A percentile compares a stretch with the other conserved stretches of the same genome.
phyloP scores from a whole-genome alignment of 1,140 invertebrate species.

The Acromyrmex heyeri region DNA sequence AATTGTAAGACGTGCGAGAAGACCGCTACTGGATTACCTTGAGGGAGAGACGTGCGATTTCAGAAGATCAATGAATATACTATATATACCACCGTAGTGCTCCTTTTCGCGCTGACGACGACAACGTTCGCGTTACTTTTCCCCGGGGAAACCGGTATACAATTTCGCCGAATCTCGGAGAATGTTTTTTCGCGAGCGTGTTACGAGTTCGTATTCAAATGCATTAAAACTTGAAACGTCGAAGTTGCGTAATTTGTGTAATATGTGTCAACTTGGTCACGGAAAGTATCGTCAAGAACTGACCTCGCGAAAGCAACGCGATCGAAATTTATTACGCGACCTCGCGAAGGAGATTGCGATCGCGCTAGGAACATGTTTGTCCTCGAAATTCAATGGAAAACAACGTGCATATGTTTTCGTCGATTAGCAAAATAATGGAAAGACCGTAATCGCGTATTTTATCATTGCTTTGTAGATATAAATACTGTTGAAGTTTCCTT shows the following conservation, averaged over 20 bases:
- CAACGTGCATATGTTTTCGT: not conserved
- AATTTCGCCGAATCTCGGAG: constrained; percentile 8
- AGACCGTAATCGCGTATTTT: not conserved
- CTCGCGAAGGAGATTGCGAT: constrained; percentile 22
- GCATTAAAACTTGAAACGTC: not conserved
- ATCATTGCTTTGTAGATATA: not conserved
- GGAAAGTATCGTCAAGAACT: not conserved
- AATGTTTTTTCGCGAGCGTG: not conserved
- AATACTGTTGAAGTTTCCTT: not conserved
- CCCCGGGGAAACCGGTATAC: not conserved
- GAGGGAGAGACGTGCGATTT: constrained; percentile 35
- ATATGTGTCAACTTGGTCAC: not conserved
- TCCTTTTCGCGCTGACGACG: not conserved
- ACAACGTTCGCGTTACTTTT: not conserved
- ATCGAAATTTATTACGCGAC: constrained; percentile 30
- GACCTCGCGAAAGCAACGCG: not conserved
- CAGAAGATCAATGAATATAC: constrained; percentile 52
- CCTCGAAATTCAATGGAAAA: too few species aligned
- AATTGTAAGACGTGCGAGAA: constrained; percentile 44
- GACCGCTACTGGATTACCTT: constrained; percentile 64
- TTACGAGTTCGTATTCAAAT: not conserved
- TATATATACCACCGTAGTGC: not conserved
- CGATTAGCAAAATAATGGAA: constrained; percentile 21
- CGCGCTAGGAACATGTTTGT: not conserved
- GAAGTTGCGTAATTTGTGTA: constrained; percentile 12